Evolutionary conservation across 2,797 vertebrate genomes (phyloP), one percentile per base, ranked within the genome.

Genomic region (Spinibarbus caldwelli): DNA sequence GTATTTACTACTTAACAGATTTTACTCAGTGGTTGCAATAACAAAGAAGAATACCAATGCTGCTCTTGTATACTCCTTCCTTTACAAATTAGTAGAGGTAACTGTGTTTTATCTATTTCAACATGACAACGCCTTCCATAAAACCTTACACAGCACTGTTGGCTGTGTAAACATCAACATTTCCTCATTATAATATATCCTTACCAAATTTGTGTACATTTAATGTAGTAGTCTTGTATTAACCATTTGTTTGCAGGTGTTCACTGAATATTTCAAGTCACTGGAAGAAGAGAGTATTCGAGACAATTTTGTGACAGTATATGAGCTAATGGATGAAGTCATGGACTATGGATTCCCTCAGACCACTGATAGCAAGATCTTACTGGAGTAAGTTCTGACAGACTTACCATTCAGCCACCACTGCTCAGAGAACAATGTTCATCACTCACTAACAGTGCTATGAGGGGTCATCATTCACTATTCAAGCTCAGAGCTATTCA

Each of bases 341-440:
- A 96, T 96, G 96, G 96, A 96, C 90, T 96, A 95, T 47, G 96
- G 96, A 45, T 96, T 96, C 82, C 96, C 96, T 64, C 96, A 96
- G 89, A 96, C 96, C 2, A 96, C 96, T 0, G 96, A 96, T 89
- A 96, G 95, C 94, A 95, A 96, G 92, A 96, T 96, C 89, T 92
- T 96, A n/a, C 94, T 96, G 89, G 96, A 96, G 96, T 96, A 93
- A 96, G 96, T 92, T 73, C 76, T 36, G 84, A 45, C 31, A 80
- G 54, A 81, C 38, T 71, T 6, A 79, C n/a, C 80, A 47, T 85
- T 84, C 49, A 83, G 75, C 59, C 41, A 34, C 23, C 64, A 21
- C 66, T 43, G 34, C 57, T 81, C 47, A 54, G 38, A 52, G 29
- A 84, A 59, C 85, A 66, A 59, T 38, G 45, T 82, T 70, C 73